phyloP scores from a whole-genome alignment of 2,888 invertebrate species.

The Crepidodera aurea region DNA sequence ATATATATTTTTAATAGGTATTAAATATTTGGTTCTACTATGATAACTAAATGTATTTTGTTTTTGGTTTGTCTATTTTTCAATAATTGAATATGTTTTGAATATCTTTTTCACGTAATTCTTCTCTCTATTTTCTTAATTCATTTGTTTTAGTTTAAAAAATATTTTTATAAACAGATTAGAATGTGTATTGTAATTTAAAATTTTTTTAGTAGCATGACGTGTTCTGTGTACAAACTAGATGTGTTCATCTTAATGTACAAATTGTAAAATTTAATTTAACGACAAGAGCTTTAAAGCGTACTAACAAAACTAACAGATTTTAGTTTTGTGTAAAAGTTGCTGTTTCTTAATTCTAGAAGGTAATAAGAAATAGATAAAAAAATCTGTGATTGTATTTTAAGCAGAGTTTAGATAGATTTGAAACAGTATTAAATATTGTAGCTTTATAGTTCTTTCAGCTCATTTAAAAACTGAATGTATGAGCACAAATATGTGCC shows the following conservation, averaged over 20 bases:
- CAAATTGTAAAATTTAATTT: constrained; percentile 30
- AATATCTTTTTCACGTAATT: too few relatives aligned
- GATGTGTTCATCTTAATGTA: constrained; percentile 8
- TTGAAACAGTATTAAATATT: constrained; percentile 39
- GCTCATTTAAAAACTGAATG: constrained; percentile 5
- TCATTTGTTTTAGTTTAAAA: too few relatives aligned
- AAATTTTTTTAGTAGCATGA: neutral
- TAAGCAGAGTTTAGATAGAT: constrained; percentile 38
- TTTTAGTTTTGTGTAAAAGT: constrained; percentile 4
- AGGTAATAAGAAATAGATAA: constrained; percentile 19
- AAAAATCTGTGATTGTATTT: constrained; percentile 48
- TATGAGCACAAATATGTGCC: constrained; percentile 10
- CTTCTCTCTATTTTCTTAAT: too few relatives aligned
- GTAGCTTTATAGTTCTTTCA: constrained; percentile 31
- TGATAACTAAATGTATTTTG: too few relatives aligned
- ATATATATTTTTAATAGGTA: too few relatives aligned
- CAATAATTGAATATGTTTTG: too few relatives aligned
- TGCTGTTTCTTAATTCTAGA: constrained; percentile 20
- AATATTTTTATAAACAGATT: too few relatives aligned
- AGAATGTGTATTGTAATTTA: too few relatives aligned
- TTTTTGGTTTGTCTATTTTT: too few relatives aligned
- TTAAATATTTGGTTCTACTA: too few relatives aligned
- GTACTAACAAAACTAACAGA: neutral
- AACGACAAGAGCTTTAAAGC: constrained; percentile 16
- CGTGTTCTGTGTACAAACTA: constrained; percentile 11